Evolutionary conservation across 2,888 invertebrate species (phyloP).

Genomic region (Lithophane socia): DNA sequence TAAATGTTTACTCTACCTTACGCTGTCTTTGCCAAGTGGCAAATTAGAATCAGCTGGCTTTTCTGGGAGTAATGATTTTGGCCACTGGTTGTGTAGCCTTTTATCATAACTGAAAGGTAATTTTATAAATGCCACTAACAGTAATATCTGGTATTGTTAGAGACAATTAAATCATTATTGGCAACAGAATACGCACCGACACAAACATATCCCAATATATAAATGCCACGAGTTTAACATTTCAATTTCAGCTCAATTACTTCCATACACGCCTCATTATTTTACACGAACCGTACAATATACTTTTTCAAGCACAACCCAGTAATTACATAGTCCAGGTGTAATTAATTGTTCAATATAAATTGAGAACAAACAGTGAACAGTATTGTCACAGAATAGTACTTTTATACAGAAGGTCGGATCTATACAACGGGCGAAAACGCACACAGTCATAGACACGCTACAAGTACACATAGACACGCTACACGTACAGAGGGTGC

Average conservation of each 20-base stretch:
- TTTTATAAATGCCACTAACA: too few species aligned
- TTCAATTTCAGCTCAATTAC: constrained; percentile 43
- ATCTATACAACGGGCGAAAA: too few species aligned
- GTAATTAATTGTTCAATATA: constrained; percentile 41
- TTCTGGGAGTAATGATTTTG: background rate
- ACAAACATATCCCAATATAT: constrained; percentile 1
- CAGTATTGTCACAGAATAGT: constrained; percentile 9
- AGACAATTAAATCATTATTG: background rate
- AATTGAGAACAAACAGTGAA: constrained; percentile 42
- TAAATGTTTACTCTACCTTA: too few species aligned
- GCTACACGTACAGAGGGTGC: too few species aligned
- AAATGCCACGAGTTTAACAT: constrained; percentile 18
- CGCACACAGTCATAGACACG: background rate
- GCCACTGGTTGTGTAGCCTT: too few species aligned
- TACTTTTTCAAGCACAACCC: constrained; percentile 23
- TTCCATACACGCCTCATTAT: constrained; percentile 25
- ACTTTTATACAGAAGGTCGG: background rate
- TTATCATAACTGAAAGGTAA: too few species aligned
- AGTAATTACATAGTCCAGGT: constrained; percentile 33
- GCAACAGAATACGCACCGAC: background rate
- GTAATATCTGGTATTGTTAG: background rate
- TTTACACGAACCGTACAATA: constrained; percentile 13
- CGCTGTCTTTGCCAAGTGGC: background rate
- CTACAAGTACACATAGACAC: background rate
- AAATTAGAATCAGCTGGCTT: background rate